Evolutionary conservation across 1,140 invertebrate genomes (phyloP), one percentile per base, ranked within the genome.

Genomic region (Xylocopa sonorina): DNA sequence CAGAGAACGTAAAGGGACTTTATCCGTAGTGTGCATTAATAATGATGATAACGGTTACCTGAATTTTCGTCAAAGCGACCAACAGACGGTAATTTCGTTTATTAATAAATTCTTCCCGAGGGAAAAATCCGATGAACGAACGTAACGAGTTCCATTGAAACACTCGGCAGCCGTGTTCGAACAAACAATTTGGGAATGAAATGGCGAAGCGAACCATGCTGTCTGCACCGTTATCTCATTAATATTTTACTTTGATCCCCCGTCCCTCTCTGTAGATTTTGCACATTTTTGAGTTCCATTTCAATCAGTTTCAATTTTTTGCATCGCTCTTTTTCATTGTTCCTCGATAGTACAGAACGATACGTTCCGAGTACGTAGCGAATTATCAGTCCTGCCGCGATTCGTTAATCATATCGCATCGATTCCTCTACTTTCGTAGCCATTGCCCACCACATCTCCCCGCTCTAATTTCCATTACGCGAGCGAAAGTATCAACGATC

Each of bases 101-200:
- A 41, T 63, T 29, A 50, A 67, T 50, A 67, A 50, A 67, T 67
- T 34, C 64, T 27, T 67, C 32, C 27, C 24, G 16, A 12, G 46
- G 14, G 43, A 6, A 67, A 67, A 32, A 64, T 64, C 27, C 24
- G 32, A 10, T 41, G 6, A n/a, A 18, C 46, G 21, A 34, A 50
- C 9, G 16, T 34, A 66, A 32, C 18, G 29, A n/a, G 29, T 50
- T 50, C 16, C n/a, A 16, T 67, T 50, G n/a, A 48, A 46, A 29
- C 41, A 18, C 24, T 64, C 29, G 4, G 7, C 24, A 6, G 14
- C 1, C 62, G 10, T 12, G 24, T 27, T 9, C 24, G 27, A n/a
- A 38, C 43, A 46, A 46, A 66, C 5, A 32, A 41, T 14, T 21
- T 18, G 6, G 41, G 27, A 24, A 48, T 66, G 12, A 55, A 55